Evolutionary conservation across 2,888 invertebrate genomes (phyloP), one percentile per base, ranked within the genome.

Genomic region (Spilosoma lubricipeda): DNA sequence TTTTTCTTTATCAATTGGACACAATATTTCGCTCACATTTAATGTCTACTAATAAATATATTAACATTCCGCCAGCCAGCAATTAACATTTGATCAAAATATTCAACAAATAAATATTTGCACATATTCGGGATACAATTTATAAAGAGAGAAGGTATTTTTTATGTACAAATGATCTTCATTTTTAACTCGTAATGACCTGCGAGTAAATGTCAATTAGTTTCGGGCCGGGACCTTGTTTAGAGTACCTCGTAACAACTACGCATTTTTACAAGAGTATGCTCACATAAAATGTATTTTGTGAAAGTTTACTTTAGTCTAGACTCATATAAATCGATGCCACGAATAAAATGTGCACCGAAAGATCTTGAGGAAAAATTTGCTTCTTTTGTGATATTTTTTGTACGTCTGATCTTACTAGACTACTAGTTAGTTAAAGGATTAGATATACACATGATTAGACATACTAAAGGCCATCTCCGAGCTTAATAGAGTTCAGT

Each of bases 41-140:
- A 82, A 84, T 77, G 63, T 73, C 23, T 11, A 27, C 27, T 52
- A 69, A 68, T 70, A 11, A 76, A 65, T 67, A 75, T 71, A 77
- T 74, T 84, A 65, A 76, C 64, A 33, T 33, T 36, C 56, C 56
- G 18, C 8, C 56, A 11, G 56, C 56, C 56, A 69, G 69, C 52
- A 69, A 69, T 69, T 56, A 69, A 69, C 56, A 33, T 23, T 42
- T n/a, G 48, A 56, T 36, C n/a, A 39, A 69, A 36, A 36, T 69
- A 59, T 15, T 15, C 45, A 18, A 18, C 15, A 45, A 45, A 45
- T 45, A 18, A 45, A 45, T 56, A 30, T 63, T 63, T 9, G 13
- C 9, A 48, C 9, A 23, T 7, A 71, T 36, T 64, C 7, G 5
- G n/a, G 23, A 33, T 52, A 52, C 3, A 67, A 27, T 67, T 67